Evolutionary conservation across 2,888 invertebrate genomes (phyloP), one percentile per base, ranked within the genome.

Genomic region (Andrena marginata): DNA sequence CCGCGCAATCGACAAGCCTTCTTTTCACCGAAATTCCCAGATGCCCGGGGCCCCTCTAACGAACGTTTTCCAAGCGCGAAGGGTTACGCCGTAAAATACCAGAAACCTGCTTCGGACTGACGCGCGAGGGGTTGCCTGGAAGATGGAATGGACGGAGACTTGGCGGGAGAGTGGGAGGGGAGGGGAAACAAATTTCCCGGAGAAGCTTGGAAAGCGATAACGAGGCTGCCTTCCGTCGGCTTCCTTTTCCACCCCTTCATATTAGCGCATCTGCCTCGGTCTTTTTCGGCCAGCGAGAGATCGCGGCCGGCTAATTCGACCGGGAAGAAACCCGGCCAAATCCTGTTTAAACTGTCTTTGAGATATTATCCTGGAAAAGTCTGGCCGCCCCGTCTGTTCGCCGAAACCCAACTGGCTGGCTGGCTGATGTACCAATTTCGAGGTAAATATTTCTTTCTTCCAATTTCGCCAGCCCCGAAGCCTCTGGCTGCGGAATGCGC

Each of bases 371-470:
- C 82, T 48, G 33, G 63, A 68, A 8, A 42, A 48, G 68, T 49
- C 26, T 26, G 63, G 20, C 71, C n/a, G 33, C 20, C 54, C 20
- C 70, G 78, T 71, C 42, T 76, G 72, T 80, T 73, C 64, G 56
- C 64, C 80, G 51, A 54, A 60, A 79, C 60, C 69, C 60, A 60
- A 69, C 72, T 29, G 54, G 71, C 72, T 35, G 54, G 78, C 68
- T 63, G 68, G 62, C 77, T 79, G 85, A 85, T 85, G 85, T 84
- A 87, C 89, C 91, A 92, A 91, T 92, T 89, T 89, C 88, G 77
- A 67, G 85, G 87, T 87, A 90, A 90, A 91, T 92, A 90, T 89
- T 89, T 90, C 90, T 90, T 90, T 86, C 80, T 88, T 90, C 83
- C 86, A 88, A 89, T 90, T 85, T 82, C 60, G 60, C 74, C 31